Conservation (phyloP, 2,888 invertebrate species). For the Thalpophila matura region DNA sequence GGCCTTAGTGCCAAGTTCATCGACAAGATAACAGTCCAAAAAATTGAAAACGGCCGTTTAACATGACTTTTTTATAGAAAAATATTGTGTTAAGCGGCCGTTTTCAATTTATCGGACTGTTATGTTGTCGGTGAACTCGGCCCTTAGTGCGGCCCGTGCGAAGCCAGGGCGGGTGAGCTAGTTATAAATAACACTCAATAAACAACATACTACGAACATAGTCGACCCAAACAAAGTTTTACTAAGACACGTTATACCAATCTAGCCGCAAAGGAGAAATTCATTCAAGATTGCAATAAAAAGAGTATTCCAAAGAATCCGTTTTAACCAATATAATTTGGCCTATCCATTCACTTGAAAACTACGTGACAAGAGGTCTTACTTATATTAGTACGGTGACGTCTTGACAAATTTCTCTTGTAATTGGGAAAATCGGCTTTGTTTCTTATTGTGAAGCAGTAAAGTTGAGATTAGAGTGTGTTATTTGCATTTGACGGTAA, state of each 20-base stretch:
- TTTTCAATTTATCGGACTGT: too few species aligned
- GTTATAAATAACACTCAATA: too few species aligned
- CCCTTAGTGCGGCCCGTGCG: too few species aligned
- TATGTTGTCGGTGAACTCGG: too few species aligned
- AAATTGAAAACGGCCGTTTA: too few species aligned
- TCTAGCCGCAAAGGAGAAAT: conserved; percentile 59
- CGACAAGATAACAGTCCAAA: too few species aligned
- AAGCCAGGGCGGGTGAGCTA: too few species aligned
- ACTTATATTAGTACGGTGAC: conserved; percentile 39
- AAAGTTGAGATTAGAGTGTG: conserved; percentile 64
- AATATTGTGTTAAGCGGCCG: too few species aligned
- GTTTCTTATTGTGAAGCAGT: neutral
- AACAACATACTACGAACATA: conserved; percentile 13
- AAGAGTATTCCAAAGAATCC: conserved; percentile 68
- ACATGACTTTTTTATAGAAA: too few species aligned
- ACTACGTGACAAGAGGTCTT: conserved; percentile 53
- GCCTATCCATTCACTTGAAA: conserved; percentile 22
- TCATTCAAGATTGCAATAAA: conserved; percentile 61
- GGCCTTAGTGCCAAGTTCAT: too few species aligned
- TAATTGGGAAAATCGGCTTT: conserved; percentile 7
- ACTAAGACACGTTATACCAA: conserved; percentile 38
- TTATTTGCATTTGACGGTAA: conserved; percentile 28
- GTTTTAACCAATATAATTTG: conserved; percentile 56
- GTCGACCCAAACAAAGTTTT: conserved; percentile 13
- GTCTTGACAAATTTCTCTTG: conserved; percentile 31